Evolutionary conservation across 1,140 invertebrate species (phyloP), one percentile per base, ranked within the genome.

Genomic region (Plectus sambesii): DNA sequence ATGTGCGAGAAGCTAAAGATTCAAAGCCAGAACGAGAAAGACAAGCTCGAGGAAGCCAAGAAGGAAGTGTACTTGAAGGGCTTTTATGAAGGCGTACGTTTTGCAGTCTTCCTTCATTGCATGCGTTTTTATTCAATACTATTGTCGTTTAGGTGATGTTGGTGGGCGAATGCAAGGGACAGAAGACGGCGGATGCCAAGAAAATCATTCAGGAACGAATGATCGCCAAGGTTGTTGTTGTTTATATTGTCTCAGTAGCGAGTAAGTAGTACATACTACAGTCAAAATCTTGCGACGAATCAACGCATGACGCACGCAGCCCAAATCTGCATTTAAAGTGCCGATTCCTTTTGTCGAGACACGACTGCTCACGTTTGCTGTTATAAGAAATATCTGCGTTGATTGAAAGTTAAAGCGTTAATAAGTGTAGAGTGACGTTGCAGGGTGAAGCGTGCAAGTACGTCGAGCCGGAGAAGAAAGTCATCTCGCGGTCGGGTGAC

Each of bases 401-500:
- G n/a, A n/a, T n/a, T n/a, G n/a, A n/a, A n/a, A n/a, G n/a, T n/a
- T n/a, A n/a, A n/a, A n/a, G n/a, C n/a, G n/a, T n/a, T n/a, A n/a
- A n/a, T n/a, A n/a, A n/a, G n/a, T n/a, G n/a, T n/a, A n/a, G n/a
- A n/a, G n/a, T n/a, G n/a, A n/a, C n/a, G n/a, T n/a, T n/a, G n/a
- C n/a, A n/a, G n/a, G 79, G 80, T 9, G 75, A 83, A 59, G 94
- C 86, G 19, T 77, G 84, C 2, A 76, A 89, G 47, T 99, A 99
- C 73, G 88, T 89, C 72, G 94, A 99, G 72, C 94, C 94, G 0
- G 94, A 99, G 69, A 97, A 94, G 69, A 80, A 78, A 24, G 82
- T 99, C 38, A 84, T 97, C 0, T 98, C 93, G 0, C 79, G 94
- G 53, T 98, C 92, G 3, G 87, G 82, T 1, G 93, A 98, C 72